These are phyloP conservation scores for Tupaia tana DNA, from an alignment of 2,113 vertebrate species.

Conservation along the genomic window DNA sequence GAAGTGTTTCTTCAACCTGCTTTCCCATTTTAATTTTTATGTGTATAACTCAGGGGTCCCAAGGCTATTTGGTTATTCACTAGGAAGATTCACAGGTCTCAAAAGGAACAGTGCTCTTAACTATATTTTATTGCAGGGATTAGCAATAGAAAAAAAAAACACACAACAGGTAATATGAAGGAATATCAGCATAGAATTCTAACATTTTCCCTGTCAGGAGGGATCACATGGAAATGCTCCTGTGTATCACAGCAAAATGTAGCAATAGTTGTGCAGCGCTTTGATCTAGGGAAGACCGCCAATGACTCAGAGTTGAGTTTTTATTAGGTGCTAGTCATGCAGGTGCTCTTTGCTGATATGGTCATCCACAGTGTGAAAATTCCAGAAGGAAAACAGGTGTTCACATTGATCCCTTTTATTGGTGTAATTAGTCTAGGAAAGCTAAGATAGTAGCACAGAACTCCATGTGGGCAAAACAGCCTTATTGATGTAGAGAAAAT, in stretches of 20 bases:
- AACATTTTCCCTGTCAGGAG: not conserved
- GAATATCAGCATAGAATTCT: not conserved
- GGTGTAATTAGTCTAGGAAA: not conserved
- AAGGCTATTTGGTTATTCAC: not conserved
- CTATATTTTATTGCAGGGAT: not conserved
- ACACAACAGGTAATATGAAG: not conserved
- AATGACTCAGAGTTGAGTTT: slow-evolving; percentile 3
- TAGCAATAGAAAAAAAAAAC: slow-evolving; percentile 20
- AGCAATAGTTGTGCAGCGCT: not conserved
- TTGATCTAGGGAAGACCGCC: not conserved
- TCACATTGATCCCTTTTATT: not conserved
- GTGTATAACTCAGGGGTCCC: not conserved
- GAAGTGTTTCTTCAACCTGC: not conserved
- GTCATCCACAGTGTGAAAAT: slow-evolving; percentile 4
- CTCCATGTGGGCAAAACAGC: not conserved
- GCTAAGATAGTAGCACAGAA: not conserved
- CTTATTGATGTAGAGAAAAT: not conserved
- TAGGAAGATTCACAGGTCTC: not conserved
- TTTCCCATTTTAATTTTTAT: not conserved
- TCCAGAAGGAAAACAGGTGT: not conserved
- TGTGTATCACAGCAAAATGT: not conserved
- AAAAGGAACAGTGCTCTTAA: not conserved
- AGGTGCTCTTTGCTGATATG: not conserved
- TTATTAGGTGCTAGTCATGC: not conserved
- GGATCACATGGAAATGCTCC: not conserved